Conservation (phyloP, 2,888 invertebrate species). For the Orthosia gracilis region DNA sequence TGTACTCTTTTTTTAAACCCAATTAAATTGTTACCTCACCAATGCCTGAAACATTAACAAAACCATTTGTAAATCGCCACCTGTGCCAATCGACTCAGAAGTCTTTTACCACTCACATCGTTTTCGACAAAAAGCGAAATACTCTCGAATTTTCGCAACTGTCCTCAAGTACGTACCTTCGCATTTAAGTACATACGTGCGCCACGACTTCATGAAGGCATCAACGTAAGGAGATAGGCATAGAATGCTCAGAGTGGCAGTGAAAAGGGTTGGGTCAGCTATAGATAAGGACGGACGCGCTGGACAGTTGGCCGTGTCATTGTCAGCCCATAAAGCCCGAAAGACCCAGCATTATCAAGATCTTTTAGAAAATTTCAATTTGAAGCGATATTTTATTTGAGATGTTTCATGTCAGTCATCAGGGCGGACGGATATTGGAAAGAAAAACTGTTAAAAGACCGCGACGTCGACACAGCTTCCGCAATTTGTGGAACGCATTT, state of each 20-base stretch:
- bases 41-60: not conserved
- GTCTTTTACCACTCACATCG: not conserved
- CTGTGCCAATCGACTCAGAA: slow-evolving; percentile 14
- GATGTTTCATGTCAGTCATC: slow-evolving; percentile 54
- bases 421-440: slow-evolving; percentile 53
- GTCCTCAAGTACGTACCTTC: slow-evolving; percentile 21
- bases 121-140: slow-evolving; percentile 9
- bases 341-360: slow-evolving; percentile 82
- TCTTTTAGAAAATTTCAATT: slow-evolving; percentile 85
- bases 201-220: slow-evolving; percentile 69
- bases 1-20: not conserved
- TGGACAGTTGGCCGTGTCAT: slow-evolving; percentile 85
- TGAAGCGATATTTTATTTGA: slow-evolving; percentile 73
- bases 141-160: slow-evolving; percentile 37
- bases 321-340: slow-evolving; percentile 84
- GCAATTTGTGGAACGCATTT: slow-evolving; percentile 48
- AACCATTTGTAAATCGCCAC: not conserved
- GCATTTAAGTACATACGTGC: slow-evolving; percentile 59
- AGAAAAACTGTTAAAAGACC: slow-evolving; percentile 40
- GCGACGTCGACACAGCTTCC: slow-evolving; percentile 44
- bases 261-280: slow-evolving; percentile 88
- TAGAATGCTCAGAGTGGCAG: slow-evolving; percentile 76
- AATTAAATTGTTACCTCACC: not conserved
- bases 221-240: slow-evolving; percentile 71
- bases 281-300: slow-evolving; percentile 79